Conservation (phyloP, 2,113 vertebrate species). For the Oenanthe melanoleuca region DNA sequence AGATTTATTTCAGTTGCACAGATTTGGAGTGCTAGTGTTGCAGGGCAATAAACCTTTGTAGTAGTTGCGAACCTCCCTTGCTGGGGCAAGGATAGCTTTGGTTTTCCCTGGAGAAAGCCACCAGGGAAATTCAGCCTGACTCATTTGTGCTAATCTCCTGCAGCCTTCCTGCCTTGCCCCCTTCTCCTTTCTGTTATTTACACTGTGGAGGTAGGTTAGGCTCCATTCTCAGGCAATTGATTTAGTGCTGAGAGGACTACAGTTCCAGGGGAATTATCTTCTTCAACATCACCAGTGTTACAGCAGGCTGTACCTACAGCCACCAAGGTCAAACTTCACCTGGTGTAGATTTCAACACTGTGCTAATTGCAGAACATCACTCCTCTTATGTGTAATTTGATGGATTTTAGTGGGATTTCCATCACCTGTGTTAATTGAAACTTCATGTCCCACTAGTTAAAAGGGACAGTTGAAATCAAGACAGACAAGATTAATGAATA, state of each 20-base stretch:
- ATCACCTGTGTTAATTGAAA: neutral
- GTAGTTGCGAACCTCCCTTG: slow-evolving; percentile 9
- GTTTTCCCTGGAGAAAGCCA: neutral
- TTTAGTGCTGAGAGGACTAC: neutral
- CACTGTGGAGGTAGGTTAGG: neutral
- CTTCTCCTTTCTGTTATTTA: neutral
- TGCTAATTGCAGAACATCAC: neutral
- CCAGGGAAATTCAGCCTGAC: neutral
- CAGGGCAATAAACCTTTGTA: neutral
- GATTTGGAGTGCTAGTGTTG: slow-evolving; percentile 4
- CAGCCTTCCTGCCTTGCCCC: neutral
- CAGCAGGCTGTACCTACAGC: neutral
- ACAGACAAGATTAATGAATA: neutral
- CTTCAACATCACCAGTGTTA: neutral
- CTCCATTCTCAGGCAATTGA: neutral
- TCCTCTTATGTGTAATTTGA: neutral
- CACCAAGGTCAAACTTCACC: neutral
- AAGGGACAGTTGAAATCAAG: neutral
- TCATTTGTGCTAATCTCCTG: neutral
- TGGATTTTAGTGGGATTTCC: neutral
- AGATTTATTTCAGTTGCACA: neutral
- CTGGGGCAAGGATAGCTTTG: neutral
- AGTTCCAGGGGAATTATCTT: neutral
- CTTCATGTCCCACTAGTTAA: neutral
- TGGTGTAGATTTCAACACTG: neutral